phyloP scores from a whole-genome alignment of 2,888 invertebrate genomes.

The Drosophila kambysellisi region DNA sequence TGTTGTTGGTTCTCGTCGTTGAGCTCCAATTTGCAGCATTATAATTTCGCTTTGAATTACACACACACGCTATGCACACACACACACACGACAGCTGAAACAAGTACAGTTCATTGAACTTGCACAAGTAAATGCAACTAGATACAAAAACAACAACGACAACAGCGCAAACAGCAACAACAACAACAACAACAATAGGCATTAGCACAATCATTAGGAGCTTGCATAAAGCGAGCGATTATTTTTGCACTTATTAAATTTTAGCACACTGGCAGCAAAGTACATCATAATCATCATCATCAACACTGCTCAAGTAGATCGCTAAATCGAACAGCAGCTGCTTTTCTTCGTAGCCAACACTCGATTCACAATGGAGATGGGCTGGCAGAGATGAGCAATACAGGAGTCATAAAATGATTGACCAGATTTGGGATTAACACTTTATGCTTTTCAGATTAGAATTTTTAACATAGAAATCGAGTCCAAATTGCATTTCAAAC shows the following conservation, averaged over 20 bases:
- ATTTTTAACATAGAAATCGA: neutral
- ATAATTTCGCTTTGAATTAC: slow-evolving; percentile 76
- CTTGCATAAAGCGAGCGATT: slow-evolving; percentile 69
- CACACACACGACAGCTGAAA: slow-evolving; percentile 30
- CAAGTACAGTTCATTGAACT: slow-evolving; percentile 51
- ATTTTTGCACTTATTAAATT: slow-evolving; percentile 78
- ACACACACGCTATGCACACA: slow-evolving; percentile 55
- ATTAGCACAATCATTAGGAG: slow-evolving; percentile 62
- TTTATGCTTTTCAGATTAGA: neutral
- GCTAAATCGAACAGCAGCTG: slow-evolving; percentile 36
- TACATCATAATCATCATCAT: slow-evolving; percentile 52
- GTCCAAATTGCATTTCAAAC: neutral
- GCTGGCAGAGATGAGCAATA: slow-evolving; percentile 24
- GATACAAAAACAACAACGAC: slow-evolving; percentile 25
- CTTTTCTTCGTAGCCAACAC: slow-evolving; percentile 21
- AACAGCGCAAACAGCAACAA: slow-evolving; percentile 21
- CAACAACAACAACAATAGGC: slow-evolving; percentile 52
- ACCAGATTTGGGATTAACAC: neutral
- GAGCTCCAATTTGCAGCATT: slow-evolving; percentile 68
- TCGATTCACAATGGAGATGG: slow-evolving; percentile 45
- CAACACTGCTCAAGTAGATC: slow-evolving; percentile 27
- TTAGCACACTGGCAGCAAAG: slow-evolving; percentile 58
- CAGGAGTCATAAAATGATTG: neutral
- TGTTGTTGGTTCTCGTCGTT: slow-evolving; percentile 37
- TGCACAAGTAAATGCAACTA: slow-evolving; percentile 36